Evolutionary conservation across 1,140 invertebrate genomes (phyloP), one percentile per base, ranked within the genome.

Genomic region (Adoxophyes honmai): DNA sequence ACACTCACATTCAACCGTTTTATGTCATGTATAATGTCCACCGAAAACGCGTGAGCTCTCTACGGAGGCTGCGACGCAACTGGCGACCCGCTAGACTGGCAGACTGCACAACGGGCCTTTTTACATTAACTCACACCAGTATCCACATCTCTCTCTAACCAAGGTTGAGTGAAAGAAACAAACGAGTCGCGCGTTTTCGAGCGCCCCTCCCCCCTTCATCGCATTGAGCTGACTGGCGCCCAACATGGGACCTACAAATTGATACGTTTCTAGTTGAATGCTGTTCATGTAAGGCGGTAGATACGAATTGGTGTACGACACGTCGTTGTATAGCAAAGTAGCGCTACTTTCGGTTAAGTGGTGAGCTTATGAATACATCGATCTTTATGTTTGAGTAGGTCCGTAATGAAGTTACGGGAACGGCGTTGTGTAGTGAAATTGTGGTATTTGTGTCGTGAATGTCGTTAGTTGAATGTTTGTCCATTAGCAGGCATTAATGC

Each of bases 51-150:
- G 68, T 18, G 59, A 60, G 58, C 61, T 58, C 71, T 62, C 68
- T 69, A 39, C 66, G 62, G 73, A 59, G 68, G 73, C 78, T 79
- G 76, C 75, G 75, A 70, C 81, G 84, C 80, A 81, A 87, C 84
- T 86, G 78, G 59, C 75, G 38, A 52, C 34, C 14, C 37, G 14
- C 57, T 54, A 52, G 54, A 28, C n/a, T n/a, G 38, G 55, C 57
- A 55, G 55, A 57, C 52, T 13, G 15, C 54, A 68, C 75, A 75
- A 75, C 69, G 59, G 51, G 55, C 44, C 18, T 66, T 28, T 6
- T 6, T 28, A 28, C 21, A 2, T 3, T 28, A 6, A 28, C 21
- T 28, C 2, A 28, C 6, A 28, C 2, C 21, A 28, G 21, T 28
- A 28, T 3, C 21, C 21, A 28, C 21, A 6, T 28, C 21, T 28